Conservation (phyloP, 2,888 invertebrate species). For the Mesorhabditis sp. region DNA sequence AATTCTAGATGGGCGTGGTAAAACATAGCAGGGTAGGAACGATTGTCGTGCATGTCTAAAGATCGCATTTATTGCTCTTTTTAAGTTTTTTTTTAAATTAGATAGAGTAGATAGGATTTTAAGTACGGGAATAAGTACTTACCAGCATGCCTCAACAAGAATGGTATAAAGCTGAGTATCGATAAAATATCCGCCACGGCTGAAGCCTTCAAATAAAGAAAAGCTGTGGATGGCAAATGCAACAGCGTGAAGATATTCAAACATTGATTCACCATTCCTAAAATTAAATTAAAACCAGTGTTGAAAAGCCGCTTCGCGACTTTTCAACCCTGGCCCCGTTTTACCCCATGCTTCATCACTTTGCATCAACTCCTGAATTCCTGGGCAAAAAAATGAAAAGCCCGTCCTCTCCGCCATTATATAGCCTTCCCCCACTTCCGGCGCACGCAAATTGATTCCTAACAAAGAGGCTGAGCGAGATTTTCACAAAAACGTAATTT, state of each 20-base stretch:
- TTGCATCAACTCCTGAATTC: too few species aligned
- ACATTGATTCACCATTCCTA: constrained; percentile 56
- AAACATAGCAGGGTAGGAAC: constrained; percentile 66
- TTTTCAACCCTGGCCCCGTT: too few species aligned
- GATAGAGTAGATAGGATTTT: constrained; percentile 9
- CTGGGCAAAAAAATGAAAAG: too few species aligned
- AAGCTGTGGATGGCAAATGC: constrained; percentile 45
- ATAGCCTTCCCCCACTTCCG: too few species aligned
- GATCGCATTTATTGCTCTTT: background rate
- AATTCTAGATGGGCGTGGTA: constrained; percentile 62
- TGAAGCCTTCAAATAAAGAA: constrained; percentile 65
- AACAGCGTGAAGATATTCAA: constrained; percentile 56
- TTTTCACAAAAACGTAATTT: too few species aligned
- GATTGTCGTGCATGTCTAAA: constrained; percentile 36
- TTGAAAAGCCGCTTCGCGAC: too few species aligned
- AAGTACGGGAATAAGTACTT: background rate
- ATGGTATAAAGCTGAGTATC: constrained; percentile 69
- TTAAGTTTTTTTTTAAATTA: background rate
- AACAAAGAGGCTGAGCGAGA: too few species aligned
- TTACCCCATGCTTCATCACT: too few species aligned
- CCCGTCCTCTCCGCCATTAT: too few species aligned
- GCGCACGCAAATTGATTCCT: too few species aligned
- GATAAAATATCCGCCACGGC: constrained; percentile 74
- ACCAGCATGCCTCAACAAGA: constrained; percentile 45
- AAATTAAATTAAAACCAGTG: constrained; percentile 12